A percentile compares a stretch with the other conserved stretches of the same genome.
Evolutionary conservation across 2,888 invertebrate genomes (phyloP).

Genomic region (Zele albiditarsus): DNA sequence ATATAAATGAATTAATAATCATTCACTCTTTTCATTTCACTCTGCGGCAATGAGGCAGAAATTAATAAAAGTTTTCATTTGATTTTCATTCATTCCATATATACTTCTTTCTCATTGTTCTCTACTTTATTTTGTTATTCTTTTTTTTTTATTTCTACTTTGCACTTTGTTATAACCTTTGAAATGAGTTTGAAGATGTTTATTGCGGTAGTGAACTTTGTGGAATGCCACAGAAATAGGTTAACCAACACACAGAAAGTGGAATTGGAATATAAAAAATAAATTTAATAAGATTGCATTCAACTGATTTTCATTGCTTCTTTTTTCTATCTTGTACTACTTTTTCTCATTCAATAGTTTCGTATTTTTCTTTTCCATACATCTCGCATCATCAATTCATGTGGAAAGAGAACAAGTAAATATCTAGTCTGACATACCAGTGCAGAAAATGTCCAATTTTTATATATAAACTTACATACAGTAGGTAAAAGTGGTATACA

Average conservation of each 20-base stretch:
- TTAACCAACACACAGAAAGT: background rate
- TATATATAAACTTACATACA: background rate
- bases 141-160: background rate
- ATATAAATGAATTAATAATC: background rate
- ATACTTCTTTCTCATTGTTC: background rate
- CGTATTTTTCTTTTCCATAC: background rate
- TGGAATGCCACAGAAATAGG: background rate
- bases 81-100: background rate
- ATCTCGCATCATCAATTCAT: background rate
- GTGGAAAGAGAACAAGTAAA: background rate
- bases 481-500: background rate
- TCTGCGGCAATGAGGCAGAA: background rate
- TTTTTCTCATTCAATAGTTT: background rate
- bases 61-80: background rate
- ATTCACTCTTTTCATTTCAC: background rate
- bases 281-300: background rate
- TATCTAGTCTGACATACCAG: background rate
- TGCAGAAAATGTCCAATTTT: background rate
- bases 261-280: background rate
- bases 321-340: background rate
- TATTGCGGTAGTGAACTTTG: background rate
- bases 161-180: background rate
- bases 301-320: background rate
- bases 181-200: slow-evolving; percentile 3
- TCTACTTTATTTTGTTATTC: background rate